These are phyloP conservation scores for Phocoena sinus DNA, from an alignment of 2,113 vertebrate genomes.

Conservation along the genomic window DNA sequence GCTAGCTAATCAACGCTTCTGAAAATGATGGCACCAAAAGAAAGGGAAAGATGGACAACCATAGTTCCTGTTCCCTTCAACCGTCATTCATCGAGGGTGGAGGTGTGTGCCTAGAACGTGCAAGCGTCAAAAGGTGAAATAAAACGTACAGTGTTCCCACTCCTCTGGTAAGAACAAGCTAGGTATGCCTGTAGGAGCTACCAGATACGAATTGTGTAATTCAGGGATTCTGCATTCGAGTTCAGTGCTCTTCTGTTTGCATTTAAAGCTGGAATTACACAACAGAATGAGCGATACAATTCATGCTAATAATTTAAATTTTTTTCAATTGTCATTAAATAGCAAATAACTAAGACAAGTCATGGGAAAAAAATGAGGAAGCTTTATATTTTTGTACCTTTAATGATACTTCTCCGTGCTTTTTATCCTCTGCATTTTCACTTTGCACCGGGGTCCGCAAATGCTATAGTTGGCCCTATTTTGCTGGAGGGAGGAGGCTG, in stretches of 20 bases:
- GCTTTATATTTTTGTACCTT: background rate
- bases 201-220: background rate
- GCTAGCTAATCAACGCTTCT: background rate
- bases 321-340: no score
- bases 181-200: rapidly evolving
- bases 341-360: background rate
- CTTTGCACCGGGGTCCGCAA: no score
- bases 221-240: rapidly evolving
- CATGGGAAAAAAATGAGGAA: background rate
- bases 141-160: rapidly evolving
- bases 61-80: background rate
- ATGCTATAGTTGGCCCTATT: background rate
- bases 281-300: background rate
- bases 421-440: background rate
- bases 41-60: rapidly evolving
- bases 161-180: background rate
- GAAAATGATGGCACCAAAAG: background rate
- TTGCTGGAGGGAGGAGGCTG: background rate
- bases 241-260: background rate
- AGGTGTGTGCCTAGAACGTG: background rate
- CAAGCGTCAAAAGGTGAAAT: rapidly evolving
- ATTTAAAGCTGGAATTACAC: background rate
- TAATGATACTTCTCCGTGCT: background rate
- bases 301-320: background rate
- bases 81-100: background rate